Percentiles rank a stretch among this genome's conserved stretches.
These are phyloP conservation scores for Trogon surrucura DNA, from an alignment of 2,113 vertebrate genomes.

Conservation along the genomic window DNA sequence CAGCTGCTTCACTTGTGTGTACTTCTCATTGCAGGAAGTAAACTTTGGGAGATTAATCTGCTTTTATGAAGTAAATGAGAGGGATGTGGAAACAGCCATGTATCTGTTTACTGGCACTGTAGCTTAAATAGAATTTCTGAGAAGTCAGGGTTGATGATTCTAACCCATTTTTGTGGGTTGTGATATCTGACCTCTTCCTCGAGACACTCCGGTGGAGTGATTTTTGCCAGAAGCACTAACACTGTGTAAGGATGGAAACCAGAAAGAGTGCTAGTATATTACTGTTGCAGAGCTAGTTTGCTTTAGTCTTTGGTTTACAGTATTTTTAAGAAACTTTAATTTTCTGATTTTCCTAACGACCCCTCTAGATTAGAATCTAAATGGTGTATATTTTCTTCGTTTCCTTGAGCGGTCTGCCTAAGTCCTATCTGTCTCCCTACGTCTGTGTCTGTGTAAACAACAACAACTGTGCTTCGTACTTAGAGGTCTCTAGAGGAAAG, in stretches of 20 bases:
- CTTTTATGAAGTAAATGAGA: constrained; percentile 10
- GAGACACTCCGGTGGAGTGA: neutral
- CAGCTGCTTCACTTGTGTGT: constrained; percentile 48
- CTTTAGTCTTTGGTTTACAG: neutral
- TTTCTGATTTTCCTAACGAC: neutral
- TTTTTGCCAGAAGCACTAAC: neutral
- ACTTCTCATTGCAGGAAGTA: constrained; percentile 35
- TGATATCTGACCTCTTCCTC: neutral
- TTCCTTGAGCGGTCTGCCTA: neutral
- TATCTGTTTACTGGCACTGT: neutral
- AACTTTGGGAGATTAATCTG: constrained; percentile 8
- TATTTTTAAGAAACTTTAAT: neutral
- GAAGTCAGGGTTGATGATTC: constrained; percentile 20
- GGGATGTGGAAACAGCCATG: rapidly evolving
- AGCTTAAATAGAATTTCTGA: neutral
- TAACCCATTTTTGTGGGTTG: constrained; percentile 13
- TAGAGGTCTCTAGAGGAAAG: neutral
- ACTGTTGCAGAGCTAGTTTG: neutral
- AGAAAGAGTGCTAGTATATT: neutral
- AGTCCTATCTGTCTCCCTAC: neutral
- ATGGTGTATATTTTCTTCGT: neutral
- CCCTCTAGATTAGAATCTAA: neutral
- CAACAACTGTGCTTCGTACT: neutral
- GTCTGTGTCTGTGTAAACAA: neutral
- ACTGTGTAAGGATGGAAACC: neutral